Conservation (phyloP, 2,797 vertebrate species). For the Iguana delicatissima region DNA sequence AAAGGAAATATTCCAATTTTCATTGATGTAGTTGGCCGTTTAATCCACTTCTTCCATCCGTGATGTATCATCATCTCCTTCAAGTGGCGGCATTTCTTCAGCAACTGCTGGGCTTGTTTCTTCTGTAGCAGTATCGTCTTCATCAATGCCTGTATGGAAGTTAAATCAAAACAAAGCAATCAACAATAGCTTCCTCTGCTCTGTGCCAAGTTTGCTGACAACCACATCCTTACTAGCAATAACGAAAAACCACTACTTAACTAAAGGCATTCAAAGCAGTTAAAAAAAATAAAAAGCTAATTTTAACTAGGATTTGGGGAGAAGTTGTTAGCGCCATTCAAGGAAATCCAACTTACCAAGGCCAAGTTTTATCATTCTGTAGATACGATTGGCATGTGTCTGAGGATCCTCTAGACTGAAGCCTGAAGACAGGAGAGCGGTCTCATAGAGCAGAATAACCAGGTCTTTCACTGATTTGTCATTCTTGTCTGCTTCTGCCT, state of each 20-base stretch:
- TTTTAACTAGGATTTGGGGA: too few relatives aligned
- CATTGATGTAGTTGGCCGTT: constrained; percentile 47
- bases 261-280: too few relatives aligned
- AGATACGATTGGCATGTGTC: constrained; percentile 95
- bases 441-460: constrained; percentile 94
- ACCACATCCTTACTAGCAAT: too few relatives aligned
- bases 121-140: constrained; percentile 89
- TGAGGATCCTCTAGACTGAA: constrained; percentile 96
- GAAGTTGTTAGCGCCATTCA: too few relatives aligned
- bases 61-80: constrained; percentile 93
- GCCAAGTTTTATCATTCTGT: constrained; percentile 97
- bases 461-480: constrained; percentile 98
- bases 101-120: constrained; percentile 82
- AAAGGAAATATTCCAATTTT: constrained; percentile 57
- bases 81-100: constrained; percentile 94
- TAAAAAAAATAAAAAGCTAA: too few relatives aligned
- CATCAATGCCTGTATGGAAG: constrained; percentile 88
- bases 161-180: accelerated
- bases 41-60: constrained; percentile 98
- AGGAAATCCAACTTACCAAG: constrained; percentile 83
- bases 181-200: accelerated
- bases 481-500: constrained; percentile 96
- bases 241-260: too few relatives aligned
- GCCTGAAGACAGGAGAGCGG: constrained; percentile 92
- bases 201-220: too few relatives aligned